Evolutionary conservation across 2,797 vertebrate genomes (phyloP), one percentile per base, ranked within the genome.

Genomic region (Clarias pachynema): DNA sequence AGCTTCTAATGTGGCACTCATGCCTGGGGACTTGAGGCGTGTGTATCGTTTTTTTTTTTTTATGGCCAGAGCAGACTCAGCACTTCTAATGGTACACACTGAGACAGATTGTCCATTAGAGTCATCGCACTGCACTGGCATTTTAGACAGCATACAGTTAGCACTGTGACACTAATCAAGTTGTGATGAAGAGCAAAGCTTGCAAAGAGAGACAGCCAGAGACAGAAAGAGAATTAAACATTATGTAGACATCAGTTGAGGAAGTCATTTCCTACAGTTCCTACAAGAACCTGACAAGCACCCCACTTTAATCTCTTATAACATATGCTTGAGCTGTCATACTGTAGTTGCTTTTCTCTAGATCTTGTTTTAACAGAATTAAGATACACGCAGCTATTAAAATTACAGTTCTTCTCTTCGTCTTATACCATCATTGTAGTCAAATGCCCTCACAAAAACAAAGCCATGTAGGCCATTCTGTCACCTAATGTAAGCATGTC

Each of bases 251-350:
- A 85, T 74, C 22, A 20, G 60, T 70, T 10, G 34, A 89, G 79
- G 82, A 83, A 72, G 69, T 26, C 53, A 37, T 59, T 20, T 82
- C 24, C 70, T 66, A 70, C 29, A 63, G 63, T 79, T 59, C 16
- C 37, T 70, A 9, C 12, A n/a, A 18, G 80, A 87, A 86, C 65
- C 85, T 88, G 86, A 87, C 85, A 79, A 69, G 82, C 26, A 83
- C 59, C 74, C 83, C 53, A 82, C 56, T 74, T 86, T 68, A 34
- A 70, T 92, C 91, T 87, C 84, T 60, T 73, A 88, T 81, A 90
- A 53, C 57, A 84, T 8, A 56, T 72, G 75, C 65, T 79, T 40
- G 5, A 87, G 87, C 87, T 79, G 65, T 44, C 24, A 62, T 74
- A 57, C 62, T 12, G 68, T 49, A 49, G 44, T 49, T 49, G 44